Evolutionary conservation across 2,888 invertebrate species (phyloP).

Genomic region (Ochropleura plecta): DNA sequence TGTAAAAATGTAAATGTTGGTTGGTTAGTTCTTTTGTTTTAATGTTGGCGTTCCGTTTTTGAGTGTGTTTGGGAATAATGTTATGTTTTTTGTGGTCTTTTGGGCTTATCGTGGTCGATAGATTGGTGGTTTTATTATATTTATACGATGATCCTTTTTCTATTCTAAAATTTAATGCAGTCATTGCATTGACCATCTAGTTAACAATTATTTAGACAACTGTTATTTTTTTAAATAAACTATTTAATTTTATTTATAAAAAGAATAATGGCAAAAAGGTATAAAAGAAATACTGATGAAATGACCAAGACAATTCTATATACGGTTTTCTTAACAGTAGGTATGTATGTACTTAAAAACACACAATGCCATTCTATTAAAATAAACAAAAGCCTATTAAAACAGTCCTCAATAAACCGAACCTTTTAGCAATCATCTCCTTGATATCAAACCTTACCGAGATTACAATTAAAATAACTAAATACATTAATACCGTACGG

Average conservation of each 20-base stretch:
- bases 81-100: neutral
- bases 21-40: constrained; percentile 34
- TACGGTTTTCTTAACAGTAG: neutral
- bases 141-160: no score
- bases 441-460: constrained; percentile 57
- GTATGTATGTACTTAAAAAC: neutral
- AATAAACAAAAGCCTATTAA: constrained; percentile 20
- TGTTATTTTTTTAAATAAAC: neutral
- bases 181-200: neutral
- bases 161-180: neutral
- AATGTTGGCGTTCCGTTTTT: constrained; percentile 23
- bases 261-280: neutral
- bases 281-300: neutral
- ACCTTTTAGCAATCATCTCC: constrained; percentile 52
- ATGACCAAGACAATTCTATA: neutral
- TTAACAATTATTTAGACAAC: neutral
- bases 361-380: neutral
- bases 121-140: neutral
- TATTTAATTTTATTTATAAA: neutral
- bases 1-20: constrained; percentile 57
- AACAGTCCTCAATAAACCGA: constrained; percentile 29
- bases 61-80: constrained; percentile 4
- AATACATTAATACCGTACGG: constrained; percentile 78
- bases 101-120: no score
- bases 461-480: constrained; percentile 78